Evolutionary conservation across 2,113 vertebrate species (phyloP).

Genomic region (Cheilinus undulatus): DNA sequence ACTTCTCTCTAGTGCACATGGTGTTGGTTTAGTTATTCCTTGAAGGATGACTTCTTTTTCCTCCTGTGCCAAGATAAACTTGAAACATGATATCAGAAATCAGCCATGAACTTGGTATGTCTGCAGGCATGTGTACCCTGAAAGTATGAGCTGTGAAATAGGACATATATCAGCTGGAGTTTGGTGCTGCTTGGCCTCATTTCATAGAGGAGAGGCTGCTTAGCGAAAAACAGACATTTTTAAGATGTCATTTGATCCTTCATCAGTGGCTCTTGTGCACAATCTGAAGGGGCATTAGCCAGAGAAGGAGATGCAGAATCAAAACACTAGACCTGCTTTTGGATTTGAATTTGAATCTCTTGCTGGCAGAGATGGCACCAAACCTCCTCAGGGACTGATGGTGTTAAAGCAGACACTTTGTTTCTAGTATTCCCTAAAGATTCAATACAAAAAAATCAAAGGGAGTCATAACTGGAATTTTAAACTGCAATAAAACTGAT

Average conservation of each 20-base stretch:
- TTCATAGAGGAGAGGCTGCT: slow-evolving; percentile 42
- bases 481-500: neutral
- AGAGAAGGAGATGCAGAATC: slow-evolving; percentile 8
- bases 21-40: slow-evolving; percentile 15
- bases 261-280: slow-evolving; percentile 32
- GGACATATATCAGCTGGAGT: slow-evolving; percentile 61
- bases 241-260: slow-evolving; percentile 50
- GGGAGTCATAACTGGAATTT: slow-evolving; percentile 15
- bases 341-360: too few relatives aligned
- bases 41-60: slow-evolving; percentile 10
- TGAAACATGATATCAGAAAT: slow-evolving; percentile 5
- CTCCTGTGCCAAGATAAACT: neutral
- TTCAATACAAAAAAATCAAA: neutral
- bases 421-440: slow-evolving; percentile 19
- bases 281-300: neutral
- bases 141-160: slow-evolving; percentile 46
- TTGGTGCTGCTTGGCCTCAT: slow-evolving; percentile 47
- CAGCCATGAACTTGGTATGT: neutral
- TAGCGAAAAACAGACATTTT: slow-evolving; percentile 47
- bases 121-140: neutral
- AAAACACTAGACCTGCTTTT: neutral
- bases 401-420: slow-evolving; percentile 29
- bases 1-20: slow-evolving; percentile 23
- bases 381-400: neutral
- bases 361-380: neutral